phyloP scores from a whole-genome alignment of 2,797 vertebrate species.

The Phrynocephalus forsythii region DNA sequence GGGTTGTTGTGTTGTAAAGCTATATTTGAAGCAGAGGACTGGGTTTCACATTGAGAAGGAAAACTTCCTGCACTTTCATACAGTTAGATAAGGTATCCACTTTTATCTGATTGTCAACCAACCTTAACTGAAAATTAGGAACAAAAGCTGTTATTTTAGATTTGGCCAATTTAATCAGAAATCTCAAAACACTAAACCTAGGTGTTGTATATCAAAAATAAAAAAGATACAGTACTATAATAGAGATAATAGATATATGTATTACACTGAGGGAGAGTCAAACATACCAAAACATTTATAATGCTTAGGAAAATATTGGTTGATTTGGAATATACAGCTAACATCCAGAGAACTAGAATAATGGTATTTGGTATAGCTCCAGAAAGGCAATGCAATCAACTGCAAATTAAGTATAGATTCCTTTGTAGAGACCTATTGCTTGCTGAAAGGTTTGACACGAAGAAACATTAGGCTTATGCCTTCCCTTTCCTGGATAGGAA shows the following conservation, averaged over 20 bases:
- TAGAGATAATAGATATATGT: background rate
- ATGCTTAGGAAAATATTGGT: constrained; percentile 25
- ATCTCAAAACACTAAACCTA: constrained; percentile 17
- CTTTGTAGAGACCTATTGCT: constrained; percentile 34
- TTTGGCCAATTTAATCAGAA: constrained; percentile 16
- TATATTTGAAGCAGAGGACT: too few relatives aligned
- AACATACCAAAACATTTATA: background rate
- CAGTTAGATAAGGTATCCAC: constrained; percentile 40
- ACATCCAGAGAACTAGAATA: background rate
- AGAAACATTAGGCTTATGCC: constrained; percentile 24
- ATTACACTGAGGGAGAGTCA: background rate
- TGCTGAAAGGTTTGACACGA: constrained; percentile 41
- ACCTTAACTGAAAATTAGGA: constrained; percentile 26
- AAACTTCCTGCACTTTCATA: constrained; percentile 39
- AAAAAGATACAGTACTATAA: background rate
- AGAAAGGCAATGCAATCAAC: constrained; percentile 31
- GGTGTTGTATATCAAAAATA: background rate
- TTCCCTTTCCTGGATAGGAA: constrained; percentile 32
- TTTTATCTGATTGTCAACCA: background rate
- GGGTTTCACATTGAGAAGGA: background rate
- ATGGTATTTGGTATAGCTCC: background rate
- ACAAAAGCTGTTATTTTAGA: constrained; percentile 14
- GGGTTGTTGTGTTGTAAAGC: too few relatives aligned
- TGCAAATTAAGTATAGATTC: constrained; percentile 45
- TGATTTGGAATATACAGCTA: constrained; percentile 44